Evolutionary conservation across 2,113 vertebrate genomes (phyloP).

Genomic region (Corythoichthys intestinalis): DNA sequence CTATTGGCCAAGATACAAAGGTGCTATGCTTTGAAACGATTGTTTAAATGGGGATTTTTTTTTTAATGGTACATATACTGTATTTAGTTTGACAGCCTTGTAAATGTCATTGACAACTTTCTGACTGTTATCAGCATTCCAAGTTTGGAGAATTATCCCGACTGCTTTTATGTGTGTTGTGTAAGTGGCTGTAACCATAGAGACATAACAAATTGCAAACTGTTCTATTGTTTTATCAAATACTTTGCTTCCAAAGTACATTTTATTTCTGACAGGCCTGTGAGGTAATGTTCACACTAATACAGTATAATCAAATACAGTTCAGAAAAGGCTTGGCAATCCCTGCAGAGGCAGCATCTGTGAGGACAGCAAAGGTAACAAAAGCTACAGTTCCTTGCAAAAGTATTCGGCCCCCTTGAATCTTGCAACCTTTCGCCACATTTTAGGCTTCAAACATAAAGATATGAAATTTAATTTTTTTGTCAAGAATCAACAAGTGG

Average conservation of each 20-base stretch:
- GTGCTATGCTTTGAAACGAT: not conserved
- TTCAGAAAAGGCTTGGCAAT: constrained; percentile 13
- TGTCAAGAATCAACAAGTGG: too few relatives aligned
- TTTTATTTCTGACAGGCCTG: constrained; percentile 15
- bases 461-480: too few relatives aligned
- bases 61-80: not conserved
- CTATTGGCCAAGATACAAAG: not conserved
- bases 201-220: constrained; percentile 22
- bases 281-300: constrained; percentile 14
- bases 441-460: too few relatives aligned
- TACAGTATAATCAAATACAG: constrained; percentile 1
- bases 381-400: too few relatives aligned
- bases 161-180: constrained; percentile 16
- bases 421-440: too few relatives aligned
- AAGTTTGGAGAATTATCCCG: not conserved
- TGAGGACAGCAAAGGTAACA: not conserved
- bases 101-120: not conserved
- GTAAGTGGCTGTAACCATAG: not conserved
- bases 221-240: constrained; percentile 17
- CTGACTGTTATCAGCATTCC: not conserved
- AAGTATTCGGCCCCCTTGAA: too few relatives aligned
- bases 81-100: not conserved
- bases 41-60: not conserved
- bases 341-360: not conserved
- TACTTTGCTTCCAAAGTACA: constrained; percentile 1